A percentile compares a stretch with the other conserved stretches of the same genome.
phyloP scores from a whole-genome alignment of 1,140 invertebrate species.

The Drosophila navojoa region DNA sequence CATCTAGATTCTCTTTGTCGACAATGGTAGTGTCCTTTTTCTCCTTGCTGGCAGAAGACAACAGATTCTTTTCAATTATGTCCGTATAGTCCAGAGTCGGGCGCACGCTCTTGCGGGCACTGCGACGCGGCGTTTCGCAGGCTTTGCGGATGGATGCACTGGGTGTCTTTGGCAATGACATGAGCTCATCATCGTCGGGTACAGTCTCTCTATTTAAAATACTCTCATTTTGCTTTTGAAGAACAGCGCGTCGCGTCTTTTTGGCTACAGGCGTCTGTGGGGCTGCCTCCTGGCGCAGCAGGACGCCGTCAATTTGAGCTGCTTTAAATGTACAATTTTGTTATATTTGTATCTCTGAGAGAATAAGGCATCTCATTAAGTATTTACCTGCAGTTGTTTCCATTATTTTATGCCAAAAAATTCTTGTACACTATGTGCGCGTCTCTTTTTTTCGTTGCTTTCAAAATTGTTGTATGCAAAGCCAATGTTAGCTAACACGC shows the following conservation, averaged over 20 bases:
- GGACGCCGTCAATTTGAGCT: conserved; percentile 11
- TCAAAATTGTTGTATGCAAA: conserved; percentile 27
- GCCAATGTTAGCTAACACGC: conserved; percentile 34
- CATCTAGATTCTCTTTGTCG: background rate
- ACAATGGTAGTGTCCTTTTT: background rate
- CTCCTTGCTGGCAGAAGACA: conserved; percentile 51
- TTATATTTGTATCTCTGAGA: background rate
- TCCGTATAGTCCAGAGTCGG: conserved; percentile 68
- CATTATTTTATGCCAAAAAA: background rate
- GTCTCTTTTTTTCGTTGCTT: conserved; percentile 39
- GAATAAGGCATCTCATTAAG: background rate
- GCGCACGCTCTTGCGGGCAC: conserved; percentile 68
- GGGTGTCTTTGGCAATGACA: conserved; percentile 14
- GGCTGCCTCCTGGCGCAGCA: background rate
- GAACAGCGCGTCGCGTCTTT: conserved; percentile 33
- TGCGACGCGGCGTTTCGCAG: conserved; percentile 69
- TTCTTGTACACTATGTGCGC: conserved; percentile 3
- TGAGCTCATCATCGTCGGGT: background rate
- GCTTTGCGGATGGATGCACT: background rate
- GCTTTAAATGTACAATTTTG: background rate
- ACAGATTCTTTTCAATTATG: conserved; percentile 49
- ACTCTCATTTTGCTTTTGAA: background rate
- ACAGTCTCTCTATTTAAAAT: background rate
- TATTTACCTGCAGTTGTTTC: conserved; percentile 26
- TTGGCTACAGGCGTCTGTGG: conserved; percentile 38